Evolutionary conservation across 23 tunicate genomes (phyloP).

Genomic region (Botrylloides violaceus): DNA sequence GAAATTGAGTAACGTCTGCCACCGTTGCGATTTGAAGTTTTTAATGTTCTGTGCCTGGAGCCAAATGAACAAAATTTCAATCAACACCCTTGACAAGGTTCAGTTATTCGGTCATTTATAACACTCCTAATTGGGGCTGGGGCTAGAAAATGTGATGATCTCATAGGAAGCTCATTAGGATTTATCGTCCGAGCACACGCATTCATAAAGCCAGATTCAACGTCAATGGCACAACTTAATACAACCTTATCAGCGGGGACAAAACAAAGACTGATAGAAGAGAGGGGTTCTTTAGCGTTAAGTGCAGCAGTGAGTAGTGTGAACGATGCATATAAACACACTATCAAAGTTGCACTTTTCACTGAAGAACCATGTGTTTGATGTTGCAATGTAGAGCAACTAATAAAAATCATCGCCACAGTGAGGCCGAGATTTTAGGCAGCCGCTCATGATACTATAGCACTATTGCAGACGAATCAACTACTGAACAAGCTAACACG

Average conservation of each 20-base stretch:
- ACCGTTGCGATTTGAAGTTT: constrained; percentile 93
- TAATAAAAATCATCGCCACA: constrained; percentile 10
- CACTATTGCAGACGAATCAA: constrained; percentile 8
- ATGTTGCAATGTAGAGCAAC: not conserved
- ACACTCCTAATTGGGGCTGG: too few species aligned
- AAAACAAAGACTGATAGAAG: not conserved
- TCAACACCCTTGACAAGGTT: too few species aligned
- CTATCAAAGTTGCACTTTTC: constrained; percentile 97
- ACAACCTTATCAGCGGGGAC: too few species aligned
- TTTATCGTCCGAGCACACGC: not conserved
- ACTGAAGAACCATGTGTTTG: constrained; percentile 10
- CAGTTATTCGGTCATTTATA: too few species aligned
- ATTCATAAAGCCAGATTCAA: too few species aligned
- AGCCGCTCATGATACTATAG: constrained; percentile 12
- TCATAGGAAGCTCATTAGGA: not conserved
- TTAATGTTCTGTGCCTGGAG: constrained; percentile 87
- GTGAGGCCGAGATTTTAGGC: constrained; percentile 16
- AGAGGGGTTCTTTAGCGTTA: not conserved
- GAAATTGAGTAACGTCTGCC: constrained; percentile 92
- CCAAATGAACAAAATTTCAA: too few species aligned
- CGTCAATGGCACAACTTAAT: too few species aligned
- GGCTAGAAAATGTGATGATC: not conserved
- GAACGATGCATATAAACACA: constrained; percentile 34
- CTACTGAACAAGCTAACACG: not conserved
- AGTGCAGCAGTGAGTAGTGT: constrained; percentile 65